Percentiles rank a stretch among this genome's conserved stretches.
phyloP scores from a whole-genome alignment of 2,888 invertebrate genomes.

The Napeogenes sylphis region DNA sequence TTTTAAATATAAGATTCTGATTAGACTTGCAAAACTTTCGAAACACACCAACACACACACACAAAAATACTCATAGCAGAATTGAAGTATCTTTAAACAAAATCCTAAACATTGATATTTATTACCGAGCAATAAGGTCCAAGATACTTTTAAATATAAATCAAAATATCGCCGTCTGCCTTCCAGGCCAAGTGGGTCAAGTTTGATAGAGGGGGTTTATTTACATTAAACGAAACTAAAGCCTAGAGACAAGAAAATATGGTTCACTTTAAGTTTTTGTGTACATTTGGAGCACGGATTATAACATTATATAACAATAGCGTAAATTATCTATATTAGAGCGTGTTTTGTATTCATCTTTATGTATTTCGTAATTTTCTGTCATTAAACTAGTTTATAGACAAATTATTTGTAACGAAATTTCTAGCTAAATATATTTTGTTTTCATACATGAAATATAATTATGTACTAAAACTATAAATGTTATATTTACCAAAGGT shows the following conservation, averaged over 20 bases:
- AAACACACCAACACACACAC: not conserved
- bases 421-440: too few relatives aligned
- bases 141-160: conserved; percentile 2
- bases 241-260: not conserved
- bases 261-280: not conserved
- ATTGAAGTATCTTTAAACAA: conserved; percentile 1
- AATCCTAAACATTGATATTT: not conserved
- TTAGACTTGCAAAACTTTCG: not conserved
- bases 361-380: too few relatives aligned
- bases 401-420: too few relatives aligned
- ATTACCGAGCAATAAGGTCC: not conserved
- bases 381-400: too few relatives aligned
- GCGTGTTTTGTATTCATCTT: too few relatives aligned
- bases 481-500: too few relatives aligned
- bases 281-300: not conserved
- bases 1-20: not conserved
- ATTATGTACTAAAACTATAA: too few relatives aligned
- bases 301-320: too few relatives aligned
- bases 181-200: conserved; percentile 22
- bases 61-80: not conserved
- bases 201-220: conserved; percentile 18
- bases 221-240: not conserved
- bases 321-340: too few relatives aligned
- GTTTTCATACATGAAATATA: too few relatives aligned
- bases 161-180: conserved; percentile 5